Evolutionary conservation across 2,888 invertebrate species (phyloP).

Genomic region (Leptinotarsa tumamoca): DNA sequence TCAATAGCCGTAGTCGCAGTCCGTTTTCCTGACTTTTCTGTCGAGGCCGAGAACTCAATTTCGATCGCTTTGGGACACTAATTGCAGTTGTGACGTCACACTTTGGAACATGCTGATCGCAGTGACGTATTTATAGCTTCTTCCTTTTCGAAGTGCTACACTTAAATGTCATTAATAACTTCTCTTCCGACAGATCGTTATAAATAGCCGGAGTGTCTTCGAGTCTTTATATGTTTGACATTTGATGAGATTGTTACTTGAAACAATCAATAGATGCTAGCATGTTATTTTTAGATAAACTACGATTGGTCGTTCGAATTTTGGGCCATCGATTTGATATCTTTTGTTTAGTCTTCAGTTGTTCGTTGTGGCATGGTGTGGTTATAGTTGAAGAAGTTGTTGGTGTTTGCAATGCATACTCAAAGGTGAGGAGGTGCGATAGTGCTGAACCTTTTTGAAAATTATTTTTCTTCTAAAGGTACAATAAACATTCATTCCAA

Average conservation of each 20-base stretch:
- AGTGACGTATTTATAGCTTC: constrained; percentile 40
- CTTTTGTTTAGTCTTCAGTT: constrained; percentile 16
- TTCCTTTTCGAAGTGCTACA: constrained; percentile 26
- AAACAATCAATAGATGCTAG: constrained; percentile 13
- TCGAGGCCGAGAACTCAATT: background rate
- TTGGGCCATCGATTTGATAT: constrained; percentile 26
- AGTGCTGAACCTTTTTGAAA: background rate
- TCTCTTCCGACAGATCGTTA: constrained; percentile 35
- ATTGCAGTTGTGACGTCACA: constrained; percentile 26
- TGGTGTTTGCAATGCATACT: background rate
- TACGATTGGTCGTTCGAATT: constrained; percentile 16
- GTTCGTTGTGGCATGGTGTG: constrained; percentile 18
- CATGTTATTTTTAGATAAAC: constrained; percentile 20
- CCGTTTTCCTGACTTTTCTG: background rate
- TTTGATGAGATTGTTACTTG: constrained; percentile 26
- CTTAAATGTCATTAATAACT: constrained; percentile 38
- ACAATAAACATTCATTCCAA: background rate
- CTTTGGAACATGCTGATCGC: background rate
- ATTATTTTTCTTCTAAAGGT: background rate
- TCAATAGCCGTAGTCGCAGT: constrained; percentile 10
- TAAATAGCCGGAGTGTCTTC: constrained; percentile 32
- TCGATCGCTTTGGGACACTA: constrained; percentile 9
- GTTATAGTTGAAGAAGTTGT: background rate
- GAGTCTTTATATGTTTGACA: constrained; percentile 31
- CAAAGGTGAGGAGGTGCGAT: background rate